Evolutionary conservation across 2,888 invertebrate species (phyloP).

Genomic region (Eubasilissa splendida): DNA sequence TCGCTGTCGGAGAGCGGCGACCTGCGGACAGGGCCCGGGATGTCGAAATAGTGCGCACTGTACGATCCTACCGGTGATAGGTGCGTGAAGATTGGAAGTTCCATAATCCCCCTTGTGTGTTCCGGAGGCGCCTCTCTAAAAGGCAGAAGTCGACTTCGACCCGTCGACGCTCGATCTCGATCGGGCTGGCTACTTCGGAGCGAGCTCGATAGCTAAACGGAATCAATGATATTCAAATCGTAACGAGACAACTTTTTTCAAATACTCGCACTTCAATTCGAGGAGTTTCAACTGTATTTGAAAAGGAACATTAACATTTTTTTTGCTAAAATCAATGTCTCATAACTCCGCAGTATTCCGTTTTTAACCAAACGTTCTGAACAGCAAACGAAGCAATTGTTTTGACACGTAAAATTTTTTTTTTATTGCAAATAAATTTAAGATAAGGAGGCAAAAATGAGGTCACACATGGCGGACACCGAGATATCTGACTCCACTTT

Average conservation of each 20-base stretch:
- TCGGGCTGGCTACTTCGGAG: too few species aligned
- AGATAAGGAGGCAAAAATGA: constrained; percentile 4
- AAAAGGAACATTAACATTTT: too few species aligned
- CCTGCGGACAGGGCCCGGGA: constrained; percentile 5
- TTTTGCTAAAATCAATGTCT: too few species aligned
- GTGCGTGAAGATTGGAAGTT: constrained; percentile 54
- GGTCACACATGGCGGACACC: constrained; percentile 1
- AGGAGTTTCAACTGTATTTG: too few species aligned
- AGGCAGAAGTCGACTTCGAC: background rate
- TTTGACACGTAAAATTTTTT: background rate
- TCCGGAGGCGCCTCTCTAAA: background rate
- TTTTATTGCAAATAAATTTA: constrained; percentile 5
- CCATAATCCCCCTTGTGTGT: constrained; percentile 52
- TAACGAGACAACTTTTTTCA: too few species aligned
- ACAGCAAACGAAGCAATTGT: background rate
- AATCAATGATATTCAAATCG: too few species aligned
- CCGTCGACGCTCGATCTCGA: too few species aligned
- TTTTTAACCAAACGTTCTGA: background rate
- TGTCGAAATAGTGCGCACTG: constrained; percentile 44
- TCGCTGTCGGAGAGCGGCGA: constrained; percentile 43
- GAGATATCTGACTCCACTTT: background rate
- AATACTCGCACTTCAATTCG: too few species aligned
- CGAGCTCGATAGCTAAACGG: too few species aligned
- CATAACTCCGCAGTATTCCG: too few species aligned
- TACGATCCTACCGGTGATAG: constrained; percentile 51